These are phyloP conservation scores for Drosophila biarmipes DNA, from an alignment of 1,140 invertebrate genomes.

Conservation along the genomic window DNA sequence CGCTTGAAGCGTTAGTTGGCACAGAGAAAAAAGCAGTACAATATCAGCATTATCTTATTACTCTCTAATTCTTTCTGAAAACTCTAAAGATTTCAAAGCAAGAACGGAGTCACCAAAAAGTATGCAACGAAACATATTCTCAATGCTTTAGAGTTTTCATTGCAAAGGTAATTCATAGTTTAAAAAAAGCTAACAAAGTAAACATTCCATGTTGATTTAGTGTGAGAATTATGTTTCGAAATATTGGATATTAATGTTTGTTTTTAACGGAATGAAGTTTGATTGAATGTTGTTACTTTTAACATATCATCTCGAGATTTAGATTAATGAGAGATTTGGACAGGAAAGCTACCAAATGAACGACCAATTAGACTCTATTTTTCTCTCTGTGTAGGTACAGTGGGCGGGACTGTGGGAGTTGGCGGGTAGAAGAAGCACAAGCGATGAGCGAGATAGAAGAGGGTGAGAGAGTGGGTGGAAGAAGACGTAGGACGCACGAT, in stretches of 20 bases:
- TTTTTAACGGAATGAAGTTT: neutral
- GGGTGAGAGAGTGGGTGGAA: slow-evolving; percentile 46
- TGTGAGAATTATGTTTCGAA: neutral
- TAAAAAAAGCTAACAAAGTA: neutral
- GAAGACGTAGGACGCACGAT: slow-evolving; percentile 75
- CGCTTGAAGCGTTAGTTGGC: slow-evolving; percentile 34
- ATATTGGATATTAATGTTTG: neutral
- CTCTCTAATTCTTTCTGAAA: neutral
- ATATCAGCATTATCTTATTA: slow-evolving; percentile 1
- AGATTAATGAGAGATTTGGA: neutral
- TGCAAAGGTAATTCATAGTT: too few relatives aligned
- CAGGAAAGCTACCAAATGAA: slow-evolving; percentile 1
- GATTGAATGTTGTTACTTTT: neutral
- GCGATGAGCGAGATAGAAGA: slow-evolving; percentile 53
- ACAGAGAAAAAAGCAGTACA: slow-evolving; percentile 39
- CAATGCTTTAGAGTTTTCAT: neutral
- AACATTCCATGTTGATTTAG: neutral
- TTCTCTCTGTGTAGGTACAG: slow-evolving; percentile 57
- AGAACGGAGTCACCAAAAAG: neutral
- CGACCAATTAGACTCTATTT: slow-evolving; percentile 5
- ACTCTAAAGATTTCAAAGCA: neutral
- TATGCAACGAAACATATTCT: neutral
- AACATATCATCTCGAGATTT: too few relatives aligned
- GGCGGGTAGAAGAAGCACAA: slow-evolving; percentile 55
- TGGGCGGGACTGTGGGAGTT: slow-evolving; percentile 54